Base-by-base conservation (phyloP, 2,797 vertebrate genomes). In the Chelon labrosus region DNA sequence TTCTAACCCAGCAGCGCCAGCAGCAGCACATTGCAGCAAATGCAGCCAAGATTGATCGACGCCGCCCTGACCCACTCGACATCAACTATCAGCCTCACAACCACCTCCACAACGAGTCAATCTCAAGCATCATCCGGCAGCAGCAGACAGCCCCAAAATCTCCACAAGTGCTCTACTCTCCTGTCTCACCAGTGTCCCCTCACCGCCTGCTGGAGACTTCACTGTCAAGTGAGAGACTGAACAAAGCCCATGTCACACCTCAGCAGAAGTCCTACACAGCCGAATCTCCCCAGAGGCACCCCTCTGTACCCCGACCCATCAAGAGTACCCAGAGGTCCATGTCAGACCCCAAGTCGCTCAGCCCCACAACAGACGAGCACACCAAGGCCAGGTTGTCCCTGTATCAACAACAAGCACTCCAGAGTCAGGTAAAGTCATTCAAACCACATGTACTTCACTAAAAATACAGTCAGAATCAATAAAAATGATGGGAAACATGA, bases 321-420 rank as follows among this genome's bases (percentile, higher is more conserved):
- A 99, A 98, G 95, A 98, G 93, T 92, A 95, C 98, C 90, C 98
- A 99, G 78, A 96, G 98, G 84, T 99, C 98, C 61, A 94, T 99
- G 94, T 99, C 98, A 0, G 98, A 99, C 87, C 98, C 98, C 75
- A 99, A 99, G 80, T 93, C 98, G 76, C 96, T 99, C 85, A 99
- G 98, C 90, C 98, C 98, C 62, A 99, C 97, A 0, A 96, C 96
- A 1, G 98, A 99, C 53, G 98, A 99, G 63, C 95, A 97, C 10
- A 86, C 96, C 76, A 98, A 97, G 92, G 97, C 97, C 89, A 96
- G 97, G 82, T 96, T 99, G 91, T 95, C 96, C 73, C 94, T 98
- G 88, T 98, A 97, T 90, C 98, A 99, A 87, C 98, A 98, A 67
- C 95, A 97, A 14, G 94, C 96, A 76, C 97, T 98, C 52, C 96